phyloP scores from a whole-genome alignment of 1,140 invertebrate species.

The Sarcophaga peregrina region DNA sequence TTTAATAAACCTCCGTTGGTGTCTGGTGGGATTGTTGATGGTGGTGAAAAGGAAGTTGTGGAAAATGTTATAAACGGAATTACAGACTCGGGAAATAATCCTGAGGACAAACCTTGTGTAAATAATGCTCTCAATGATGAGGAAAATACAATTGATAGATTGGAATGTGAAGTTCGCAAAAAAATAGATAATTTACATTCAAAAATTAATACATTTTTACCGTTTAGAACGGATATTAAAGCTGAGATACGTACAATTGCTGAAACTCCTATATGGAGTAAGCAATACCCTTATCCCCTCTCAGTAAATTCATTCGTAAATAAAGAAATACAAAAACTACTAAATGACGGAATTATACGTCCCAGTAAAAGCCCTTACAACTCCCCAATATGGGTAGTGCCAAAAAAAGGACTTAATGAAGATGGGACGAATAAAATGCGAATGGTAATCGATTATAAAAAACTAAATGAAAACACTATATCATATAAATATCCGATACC shows the following conservation, averaged over 20 bases:
- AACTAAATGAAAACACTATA: slow-evolving; percentile 46
- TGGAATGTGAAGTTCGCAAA: background rate
- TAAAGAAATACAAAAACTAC: slow-evolving; percentile 35
- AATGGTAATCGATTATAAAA: slow-evolving; percentile 38
- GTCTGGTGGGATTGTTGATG: background rate
- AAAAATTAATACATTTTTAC: background rate
- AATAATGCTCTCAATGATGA: background rate
- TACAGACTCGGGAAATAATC: background rate
- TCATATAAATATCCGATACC: slow-evolving; percentile 49
- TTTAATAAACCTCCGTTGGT: no score
- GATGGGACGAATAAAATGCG: no score
- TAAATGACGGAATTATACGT: slow-evolving; percentile 35
- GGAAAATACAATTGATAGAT: no score
- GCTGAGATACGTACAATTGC: no score
- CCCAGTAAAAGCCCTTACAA: slow-evolving; percentile 42
- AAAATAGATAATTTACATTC: background rate
- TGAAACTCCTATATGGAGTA: slow-evolving; percentile 37
- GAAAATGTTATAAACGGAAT: background rate
- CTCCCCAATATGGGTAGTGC: slow-evolving; percentile 28
- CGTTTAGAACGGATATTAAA: no score
- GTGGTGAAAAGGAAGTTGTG: background rate
- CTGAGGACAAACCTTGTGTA: background rate
- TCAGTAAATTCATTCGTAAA: slow-evolving; percentile 35
- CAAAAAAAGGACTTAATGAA: slow-evolving; percentile 38
- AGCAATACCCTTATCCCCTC: slow-evolving; percentile 36